Conservation (phyloP, 1,140 invertebrate species). For the Pseudoatta argentina region DNA sequence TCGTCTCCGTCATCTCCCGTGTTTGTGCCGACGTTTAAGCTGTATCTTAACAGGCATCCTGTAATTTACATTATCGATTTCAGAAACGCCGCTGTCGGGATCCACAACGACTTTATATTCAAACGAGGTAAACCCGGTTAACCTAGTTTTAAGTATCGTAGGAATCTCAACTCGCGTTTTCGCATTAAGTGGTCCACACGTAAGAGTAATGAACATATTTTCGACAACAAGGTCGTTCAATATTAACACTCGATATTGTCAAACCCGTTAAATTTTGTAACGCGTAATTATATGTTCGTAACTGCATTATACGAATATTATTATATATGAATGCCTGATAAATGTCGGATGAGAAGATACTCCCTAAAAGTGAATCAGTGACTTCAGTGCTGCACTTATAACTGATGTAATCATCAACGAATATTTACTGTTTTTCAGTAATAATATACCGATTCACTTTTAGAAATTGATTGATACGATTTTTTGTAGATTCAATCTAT, state of each 20-base stretch:
- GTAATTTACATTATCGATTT: conserved; percentile 63
- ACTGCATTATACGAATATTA: neutral
- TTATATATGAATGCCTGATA: neutral
- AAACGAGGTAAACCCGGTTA: conserved; percentile 54
- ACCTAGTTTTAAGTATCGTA: conserved; percentile 50
- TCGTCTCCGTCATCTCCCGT: conserved; percentile 32
- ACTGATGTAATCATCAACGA: no score
- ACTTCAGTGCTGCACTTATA: no score
- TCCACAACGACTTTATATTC: conserved; percentile 63
- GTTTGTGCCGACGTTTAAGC: conserved; percentile 53
- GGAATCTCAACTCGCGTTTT: conserved; percentile 38
- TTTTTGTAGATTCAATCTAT: no score
- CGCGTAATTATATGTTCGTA: neutral
- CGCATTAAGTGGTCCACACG: neutral
- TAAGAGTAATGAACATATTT: conserved; percentile 9
- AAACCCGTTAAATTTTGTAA: neutral
- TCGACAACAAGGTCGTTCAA: neutral
- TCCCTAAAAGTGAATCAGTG: no score
- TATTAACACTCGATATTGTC: neutral
- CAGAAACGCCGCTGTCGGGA: conserved; percentile 53
- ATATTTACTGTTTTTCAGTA: no score
- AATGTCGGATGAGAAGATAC: neutral
- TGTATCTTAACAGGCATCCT: conserved; percentile 57
- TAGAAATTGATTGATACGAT: no score
- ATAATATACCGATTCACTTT: no score